A percentile compares a stretch with the other conserved stretches of the same genome.
Evolutionary conservation across 2,888 invertebrate species (phyloP).

Genomic region (Tanypteryx hageni): DNA sequence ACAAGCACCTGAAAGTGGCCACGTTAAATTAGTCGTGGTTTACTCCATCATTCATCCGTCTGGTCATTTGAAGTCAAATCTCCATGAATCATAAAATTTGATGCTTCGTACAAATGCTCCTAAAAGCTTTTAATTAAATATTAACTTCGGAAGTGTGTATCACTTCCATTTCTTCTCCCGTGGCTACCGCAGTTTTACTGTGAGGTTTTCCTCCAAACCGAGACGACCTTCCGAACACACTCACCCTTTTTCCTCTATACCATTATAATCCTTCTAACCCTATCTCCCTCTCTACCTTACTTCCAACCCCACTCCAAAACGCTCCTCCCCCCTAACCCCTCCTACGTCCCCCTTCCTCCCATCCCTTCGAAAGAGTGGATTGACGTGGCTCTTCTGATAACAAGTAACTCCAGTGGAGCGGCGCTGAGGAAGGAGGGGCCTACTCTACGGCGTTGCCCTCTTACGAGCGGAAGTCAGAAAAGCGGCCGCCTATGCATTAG

Average conservation of each 20-base stretch:
- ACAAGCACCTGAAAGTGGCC: background rate
- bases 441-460: slow-evolving; percentile 1
- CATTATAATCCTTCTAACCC: background rate
- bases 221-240: background rate
- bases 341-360: background rate
- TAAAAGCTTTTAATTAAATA: slow-evolving; percentile 33
- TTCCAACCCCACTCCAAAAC: background rate
- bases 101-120: background rate
- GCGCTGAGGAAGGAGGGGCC: background rate
- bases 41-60: background rate
- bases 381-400: slow-evolving; percentile 40
- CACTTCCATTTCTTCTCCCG: slow-evolving; percentile 9
- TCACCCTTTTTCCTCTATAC: background rate
- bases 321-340: background rate
- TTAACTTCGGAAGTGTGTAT: slow-evolving; percentile 6
- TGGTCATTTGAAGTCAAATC: background rate
- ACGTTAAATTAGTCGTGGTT: background rate
- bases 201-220: background rate
- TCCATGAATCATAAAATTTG: background rate
- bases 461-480: slow-evolving; percentile 10
- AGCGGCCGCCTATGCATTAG: slow-evolving; percentile 37
- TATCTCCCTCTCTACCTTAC: too few species aligned
- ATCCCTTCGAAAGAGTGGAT: background rate
- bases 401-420: slow-evolving; percentile 22
- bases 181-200: background rate